Conservation (phyloP, 2,888 invertebrate species). For the Tinea semifulvella region DNA sequence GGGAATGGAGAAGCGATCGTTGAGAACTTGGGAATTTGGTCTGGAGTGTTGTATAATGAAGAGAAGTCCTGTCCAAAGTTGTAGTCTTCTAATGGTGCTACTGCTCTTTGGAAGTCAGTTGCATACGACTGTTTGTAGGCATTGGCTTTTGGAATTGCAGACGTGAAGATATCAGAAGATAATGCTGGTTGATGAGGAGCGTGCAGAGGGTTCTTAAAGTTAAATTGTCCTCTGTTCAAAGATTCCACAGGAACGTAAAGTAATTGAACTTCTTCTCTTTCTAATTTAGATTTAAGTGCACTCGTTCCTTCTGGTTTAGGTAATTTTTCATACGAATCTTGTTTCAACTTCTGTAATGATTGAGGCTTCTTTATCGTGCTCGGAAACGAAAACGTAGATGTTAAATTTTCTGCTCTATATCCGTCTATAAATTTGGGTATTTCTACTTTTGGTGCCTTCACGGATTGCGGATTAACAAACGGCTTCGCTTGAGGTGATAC, state of each 20-base stretch:
- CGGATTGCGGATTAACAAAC: conserved; percentile 29
- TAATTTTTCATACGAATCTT: conserved; percentile 37
- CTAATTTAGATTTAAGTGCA: conserved; percentile 34
- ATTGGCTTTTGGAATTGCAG: conserved; percentile 31
- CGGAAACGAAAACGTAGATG: conserved; percentile 26
- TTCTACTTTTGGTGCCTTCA: conserved; percentile 27
- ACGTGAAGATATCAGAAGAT: conserved; percentile 40
- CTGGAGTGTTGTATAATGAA: conserved; percentile 28
- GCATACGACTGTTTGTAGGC: conserved; percentile 32
- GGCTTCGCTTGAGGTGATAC: conserved; percentile 34
- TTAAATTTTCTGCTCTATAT: conserved; percentile 45
- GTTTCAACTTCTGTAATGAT: conserved; percentile 49
- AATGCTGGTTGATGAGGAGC: conserved; percentile 29
- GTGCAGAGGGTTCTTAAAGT: conserved; percentile 40
- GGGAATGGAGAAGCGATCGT: conserved; percentile 43
- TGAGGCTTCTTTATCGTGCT: conserved; percentile 34
- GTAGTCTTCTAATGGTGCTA: conserved; percentile 33
- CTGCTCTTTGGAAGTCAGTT: conserved; percentile 35
- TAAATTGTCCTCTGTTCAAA: conserved; percentile 61
- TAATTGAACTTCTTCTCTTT: conserved; percentile 77
- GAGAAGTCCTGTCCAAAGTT: conserved; percentile 41
- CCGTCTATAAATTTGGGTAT: conserved; percentile 50
- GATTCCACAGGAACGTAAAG: conserved; percentile 85
- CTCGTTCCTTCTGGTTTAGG: conserved; percentile 28
- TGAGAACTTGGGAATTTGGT: conserved; percentile 48